phyloP scores from a whole-genome alignment of 2,888 invertebrate genomes.

The Drosophila nr. perissopoda region DNA sequence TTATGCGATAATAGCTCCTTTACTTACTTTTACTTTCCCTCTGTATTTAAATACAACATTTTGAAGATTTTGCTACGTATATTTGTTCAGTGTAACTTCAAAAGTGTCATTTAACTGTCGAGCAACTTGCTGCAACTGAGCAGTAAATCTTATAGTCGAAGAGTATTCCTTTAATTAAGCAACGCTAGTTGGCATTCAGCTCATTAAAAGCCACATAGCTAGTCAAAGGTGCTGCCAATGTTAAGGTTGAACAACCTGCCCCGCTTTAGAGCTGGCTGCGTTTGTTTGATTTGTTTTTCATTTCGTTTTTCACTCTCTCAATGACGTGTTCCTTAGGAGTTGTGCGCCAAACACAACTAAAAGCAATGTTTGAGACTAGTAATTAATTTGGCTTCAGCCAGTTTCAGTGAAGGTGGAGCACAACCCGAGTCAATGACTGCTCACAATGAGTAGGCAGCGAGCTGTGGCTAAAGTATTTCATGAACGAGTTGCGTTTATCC shows the following conservation, averaged over 20 bases:
- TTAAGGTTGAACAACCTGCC: constrained; percentile 65
- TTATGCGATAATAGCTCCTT: no score
- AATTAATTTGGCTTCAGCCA: constrained; percentile 57
- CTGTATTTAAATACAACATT: neutral
- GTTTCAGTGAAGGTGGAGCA: constrained; percentile 43
- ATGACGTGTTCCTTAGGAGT: constrained; percentile 38
- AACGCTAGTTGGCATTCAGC: constrained; percentile 18
- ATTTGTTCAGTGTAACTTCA: constrained; percentile 14
- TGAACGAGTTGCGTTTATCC: constrained; percentile 15
- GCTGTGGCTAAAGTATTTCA: constrained; percentile 23
- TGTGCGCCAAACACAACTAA: constrained; percentile 12
- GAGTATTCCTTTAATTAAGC: constrained; percentile 37
- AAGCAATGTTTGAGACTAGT: constrained; percentile 34
- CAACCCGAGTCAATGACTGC: constrained; percentile 57
- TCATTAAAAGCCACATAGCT: constrained; percentile 19
- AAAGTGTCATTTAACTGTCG: neutral
- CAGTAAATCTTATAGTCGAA: constrained; percentile 6
- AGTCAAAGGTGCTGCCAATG: constrained; percentile 38
- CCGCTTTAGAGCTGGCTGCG: constrained; percentile 23
- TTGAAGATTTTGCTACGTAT: neutral
- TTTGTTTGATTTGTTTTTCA: constrained; percentile 35
- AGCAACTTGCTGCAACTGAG: constrained; percentile 14
- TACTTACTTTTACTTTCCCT: neutral
- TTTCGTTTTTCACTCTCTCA: constrained; percentile 34
- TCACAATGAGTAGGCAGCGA: constrained; percentile 34